Percentiles rank a stretch among this genome's conserved stretches.
Conservation (phyloP, 2,888 invertebrate species). For the Nasonovia ribisnigri region DNA sequence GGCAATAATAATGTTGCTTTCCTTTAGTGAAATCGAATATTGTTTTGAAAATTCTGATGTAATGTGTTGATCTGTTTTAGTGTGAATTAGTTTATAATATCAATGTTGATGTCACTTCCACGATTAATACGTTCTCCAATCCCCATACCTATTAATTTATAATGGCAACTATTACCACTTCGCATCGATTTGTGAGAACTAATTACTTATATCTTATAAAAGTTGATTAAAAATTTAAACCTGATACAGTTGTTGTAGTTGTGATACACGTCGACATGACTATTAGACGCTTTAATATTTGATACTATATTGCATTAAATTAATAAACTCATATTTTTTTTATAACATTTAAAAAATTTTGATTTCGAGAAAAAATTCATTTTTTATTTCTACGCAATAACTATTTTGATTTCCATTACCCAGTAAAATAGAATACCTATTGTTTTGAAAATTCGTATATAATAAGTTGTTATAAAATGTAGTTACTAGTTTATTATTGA, state of each 20-base stretch:
- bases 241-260: background rate
- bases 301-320: background rate
- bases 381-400: too few species aligned
- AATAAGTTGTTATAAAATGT: background rate
- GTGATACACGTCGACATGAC: background rate
- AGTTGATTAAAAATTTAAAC: background rate
- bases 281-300: background rate
- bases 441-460: too few species aligned
- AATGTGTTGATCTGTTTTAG: background rate
- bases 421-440: too few species aligned
- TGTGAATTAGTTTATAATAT: too few species aligned
- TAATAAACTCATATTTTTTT: background rate
- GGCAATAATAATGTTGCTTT: background rate
- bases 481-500: background rate
- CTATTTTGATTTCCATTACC: too few species aligned
- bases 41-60: background rate
- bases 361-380: background rate
- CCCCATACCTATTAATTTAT: too few species aligned
- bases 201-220: background rate
- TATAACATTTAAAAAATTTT: background rate
- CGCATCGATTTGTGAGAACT: background rate
- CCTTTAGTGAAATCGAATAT: background rate
- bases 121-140: too few species aligned
- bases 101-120: too few species aligned
- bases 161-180: background rate